Percentiles rank a stretch among this genome's conserved stretches.
Conservation (phyloP, 2,113 vertebrate species). For the Mus musculus region DNA sequence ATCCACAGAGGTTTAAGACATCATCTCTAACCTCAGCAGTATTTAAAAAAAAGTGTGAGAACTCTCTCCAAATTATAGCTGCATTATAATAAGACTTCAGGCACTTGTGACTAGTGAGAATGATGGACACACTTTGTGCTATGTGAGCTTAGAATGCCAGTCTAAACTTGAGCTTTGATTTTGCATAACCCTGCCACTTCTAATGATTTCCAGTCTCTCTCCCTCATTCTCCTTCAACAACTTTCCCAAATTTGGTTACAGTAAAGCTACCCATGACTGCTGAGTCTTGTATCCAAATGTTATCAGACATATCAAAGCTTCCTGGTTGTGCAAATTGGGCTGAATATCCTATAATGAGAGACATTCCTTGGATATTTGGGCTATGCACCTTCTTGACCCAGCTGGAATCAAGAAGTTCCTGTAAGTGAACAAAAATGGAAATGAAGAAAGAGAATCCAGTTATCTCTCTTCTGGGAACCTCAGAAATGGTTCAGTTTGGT, state of each 20-base stretch:
- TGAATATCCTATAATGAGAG: slow-evolving; percentile 53
- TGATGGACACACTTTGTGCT: neutral
- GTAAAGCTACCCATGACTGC: slow-evolving; percentile 1
- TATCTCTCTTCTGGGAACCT: slow-evolving; percentile 61
- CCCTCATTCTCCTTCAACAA: neutral
- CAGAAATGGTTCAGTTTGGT: slow-evolving; percentile 19
- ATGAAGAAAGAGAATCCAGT: slow-evolving; percentile 40
- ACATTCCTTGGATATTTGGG: slow-evolving; percentile 76
- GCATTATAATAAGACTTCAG: neutral
- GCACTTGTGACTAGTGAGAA: fast-evolving
- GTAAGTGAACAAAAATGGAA: slow-evolving; percentile 71
- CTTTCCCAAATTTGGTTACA: slow-evolving; percentile 65
- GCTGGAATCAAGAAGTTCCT: slow-evolving; percentile 67
- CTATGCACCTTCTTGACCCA: slow-evolving; percentile 47
- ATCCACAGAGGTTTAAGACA: neutral
- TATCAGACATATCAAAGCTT: slow-evolving; percentile 72
- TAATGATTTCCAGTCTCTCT: slow-evolving; percentile 7
- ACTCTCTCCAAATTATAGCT: neutral
- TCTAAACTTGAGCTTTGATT: neutral
- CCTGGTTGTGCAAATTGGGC: slow-evolving; percentile 19
- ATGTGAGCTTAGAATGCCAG: neutral
- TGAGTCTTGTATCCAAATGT: neutral
- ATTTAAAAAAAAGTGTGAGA: neutral
- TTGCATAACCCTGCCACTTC: neutral
- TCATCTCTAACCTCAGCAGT: neutral